Evolutionary conservation across 2,888 invertebrate species (phyloP).

Genomic region (Clitarchus hookeri): DNA sequence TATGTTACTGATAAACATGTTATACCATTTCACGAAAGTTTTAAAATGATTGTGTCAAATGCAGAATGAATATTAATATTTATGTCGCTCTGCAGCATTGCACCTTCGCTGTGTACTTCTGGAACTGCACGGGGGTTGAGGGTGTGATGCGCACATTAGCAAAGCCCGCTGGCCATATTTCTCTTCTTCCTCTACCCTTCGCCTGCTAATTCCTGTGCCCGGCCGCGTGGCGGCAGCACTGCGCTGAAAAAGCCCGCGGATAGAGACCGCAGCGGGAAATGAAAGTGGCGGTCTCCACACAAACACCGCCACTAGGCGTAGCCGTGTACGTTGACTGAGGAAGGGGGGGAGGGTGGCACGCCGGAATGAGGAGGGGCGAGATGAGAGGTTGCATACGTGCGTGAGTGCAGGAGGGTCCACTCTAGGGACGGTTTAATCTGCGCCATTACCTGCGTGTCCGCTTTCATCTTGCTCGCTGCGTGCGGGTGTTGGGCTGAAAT

Average conservation of each 20-base stretch:
- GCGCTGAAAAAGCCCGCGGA: not conserved
- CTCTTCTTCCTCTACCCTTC: not conserved
- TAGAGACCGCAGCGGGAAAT: slow-evolving; percentile 1
- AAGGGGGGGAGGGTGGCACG: not conserved
- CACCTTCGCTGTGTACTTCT: too few relatives aligned
- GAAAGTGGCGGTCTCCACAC: not conserved
- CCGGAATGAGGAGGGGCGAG: not conserved
- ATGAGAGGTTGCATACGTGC: not conserved
- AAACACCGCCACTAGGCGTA: not conserved
- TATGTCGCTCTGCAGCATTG: too few relatives aligned
- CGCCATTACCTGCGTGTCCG: not conserved
- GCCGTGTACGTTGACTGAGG: not conserved
- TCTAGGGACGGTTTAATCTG: not conserved
- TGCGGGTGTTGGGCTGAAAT: not conserved
- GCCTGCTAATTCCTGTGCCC: not conserved
- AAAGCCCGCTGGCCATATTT: not conserved
- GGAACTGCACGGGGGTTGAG: too few relatives aligned
- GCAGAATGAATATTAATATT: too few relatives aligned
- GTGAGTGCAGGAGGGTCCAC: not conserved
- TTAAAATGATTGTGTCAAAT: too few relatives aligned
- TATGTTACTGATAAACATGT: too few relatives aligned
- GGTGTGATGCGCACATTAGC: not conserved
- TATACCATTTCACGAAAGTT: too few relatives aligned
- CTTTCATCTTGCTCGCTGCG: not conserved
- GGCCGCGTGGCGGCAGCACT: not conserved